These are phyloP conservation scores for Platyscapa corneri DNA, from an alignment of 1,140 invertebrate species.

Conservation along the genomic window DNA sequence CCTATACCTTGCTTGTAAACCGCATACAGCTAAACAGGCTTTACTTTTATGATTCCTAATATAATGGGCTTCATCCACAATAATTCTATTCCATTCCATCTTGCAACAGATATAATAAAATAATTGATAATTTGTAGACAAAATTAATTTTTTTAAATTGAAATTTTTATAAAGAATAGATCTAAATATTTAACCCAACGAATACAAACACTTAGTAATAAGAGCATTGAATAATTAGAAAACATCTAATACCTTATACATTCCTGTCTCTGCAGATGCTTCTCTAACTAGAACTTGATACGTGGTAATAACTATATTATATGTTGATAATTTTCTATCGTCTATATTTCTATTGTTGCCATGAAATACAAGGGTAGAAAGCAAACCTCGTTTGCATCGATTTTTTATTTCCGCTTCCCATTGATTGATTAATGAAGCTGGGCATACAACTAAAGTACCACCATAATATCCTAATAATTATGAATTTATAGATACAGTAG, in stretches of 20 bases:
- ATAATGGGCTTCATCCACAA: slow-evolving; percentile 94
- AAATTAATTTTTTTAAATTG: neutral
- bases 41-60: slow-evolving; percentile 91
- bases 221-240: neutral
- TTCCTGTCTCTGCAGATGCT: slow-evolving; percentile 60
- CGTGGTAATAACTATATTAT: slow-evolving; percentile 87
- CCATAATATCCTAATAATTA: slow-evolving; percentile 68
- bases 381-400: slow-evolving; percentile 77
- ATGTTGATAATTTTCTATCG: slow-evolving; percentile 77
- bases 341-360: slow-evolving; percentile 83
- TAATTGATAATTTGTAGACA: neutral
- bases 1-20: slow-evolving; percentile 77
- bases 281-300: slow-evolving; percentile 81
- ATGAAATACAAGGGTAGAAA: slow-evolving; percentile 86
- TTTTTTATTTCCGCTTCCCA: slow-evolving; percentile 89
- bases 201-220: neutral
- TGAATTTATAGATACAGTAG: neutral
- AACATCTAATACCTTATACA: slow-evolving; percentile 58
- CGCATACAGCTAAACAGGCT: slow-evolving; percentile 82
- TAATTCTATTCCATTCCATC: slow-evolving; percentile 88
- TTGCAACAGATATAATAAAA: slow-evolving; percentile 60
- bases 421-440: slow-evolving; percentile 87
- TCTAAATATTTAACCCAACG: neutral
- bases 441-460: slow-evolving; percentile 91
- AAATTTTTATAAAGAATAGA: neutral